A percentile compares a stretch with the other conserved stretches of the same genome.
These are phyloP conservation scores for Pteropus alecto DNA, from an alignment of 2,113 vertebrate genomes.

Conservation along the genomic window DNA sequence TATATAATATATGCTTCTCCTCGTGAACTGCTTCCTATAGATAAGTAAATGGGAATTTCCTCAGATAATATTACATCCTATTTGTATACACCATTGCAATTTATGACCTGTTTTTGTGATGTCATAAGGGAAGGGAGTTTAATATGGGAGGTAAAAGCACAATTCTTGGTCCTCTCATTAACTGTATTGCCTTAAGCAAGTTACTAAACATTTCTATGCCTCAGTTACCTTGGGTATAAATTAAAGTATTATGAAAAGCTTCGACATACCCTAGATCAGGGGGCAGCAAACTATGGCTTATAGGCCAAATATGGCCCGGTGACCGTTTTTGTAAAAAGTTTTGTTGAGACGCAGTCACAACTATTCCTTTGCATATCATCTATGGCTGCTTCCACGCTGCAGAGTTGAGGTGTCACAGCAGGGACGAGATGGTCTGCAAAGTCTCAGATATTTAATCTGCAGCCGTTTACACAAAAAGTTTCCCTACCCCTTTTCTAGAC, in stretches of 20 bases:
- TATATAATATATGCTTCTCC: neutral
- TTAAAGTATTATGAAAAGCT: neutral
- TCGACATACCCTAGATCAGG: neutral
- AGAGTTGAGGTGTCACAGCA: neutral
- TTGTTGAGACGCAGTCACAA: neutral
- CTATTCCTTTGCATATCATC: neutral
- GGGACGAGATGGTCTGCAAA: neutral
- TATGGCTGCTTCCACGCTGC: neutral
- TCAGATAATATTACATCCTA: neutral
- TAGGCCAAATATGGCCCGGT: neutral
- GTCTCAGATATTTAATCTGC: neutral
- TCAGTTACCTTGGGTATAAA: neutral
- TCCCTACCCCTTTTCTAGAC: neutral
- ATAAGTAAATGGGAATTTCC: neutral
- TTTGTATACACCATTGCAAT: neutral
- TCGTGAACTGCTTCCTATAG: neutral
- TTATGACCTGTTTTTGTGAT: neutral
- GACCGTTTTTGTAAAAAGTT: neutral
- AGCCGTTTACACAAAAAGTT: neutral
- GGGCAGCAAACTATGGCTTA: neutral
- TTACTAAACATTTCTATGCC: neutral
- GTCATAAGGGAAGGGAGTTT: neutral
- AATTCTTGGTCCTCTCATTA: neutral
- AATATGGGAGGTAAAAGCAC: neutral
- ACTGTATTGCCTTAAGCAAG: neutral